Conservation (phyloP, 2,888 invertebrate genomes). For the Caenorhabditis auriculariae region DNA sequence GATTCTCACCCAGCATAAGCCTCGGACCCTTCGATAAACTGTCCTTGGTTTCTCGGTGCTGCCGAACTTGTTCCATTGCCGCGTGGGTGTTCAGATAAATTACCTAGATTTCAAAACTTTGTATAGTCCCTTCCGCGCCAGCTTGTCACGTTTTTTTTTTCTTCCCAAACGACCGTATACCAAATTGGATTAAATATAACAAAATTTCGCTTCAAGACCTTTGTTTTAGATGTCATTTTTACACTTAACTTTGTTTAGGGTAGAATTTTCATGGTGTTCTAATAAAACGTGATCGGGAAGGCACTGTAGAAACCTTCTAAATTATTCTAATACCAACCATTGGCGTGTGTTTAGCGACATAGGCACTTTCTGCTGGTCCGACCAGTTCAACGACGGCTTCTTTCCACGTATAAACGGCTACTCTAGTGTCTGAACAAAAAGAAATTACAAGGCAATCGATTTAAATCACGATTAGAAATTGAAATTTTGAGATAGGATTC, state of each 20-base stretch:
- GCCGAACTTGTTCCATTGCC: conserved; percentile 85
- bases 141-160: too few species aligned
- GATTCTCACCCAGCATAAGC: conserved; percentile 25
- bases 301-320: not conserved
- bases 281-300: too few species aligned
- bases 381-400: conserved; percentile 83
- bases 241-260: too few species aligned
- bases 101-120: conserved; percentile 33
- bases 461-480: too few species aligned
- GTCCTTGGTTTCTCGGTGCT: conserved; percentile 69
- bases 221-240: too few species aligned
- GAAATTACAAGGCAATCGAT: too few species aligned
- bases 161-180: too few species aligned
- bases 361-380: conserved; percentile 88
- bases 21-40: conserved; percentile 26
- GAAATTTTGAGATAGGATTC: conserved; percentile 1
- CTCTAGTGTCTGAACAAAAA: conserved; percentile 78
- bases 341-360: conserved; percentile 92
- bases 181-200: too few species aligned
- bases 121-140: too few species aligned
- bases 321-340: conserved; percentile 64
- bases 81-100: conserved; percentile 94
- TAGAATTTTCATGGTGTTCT: too few species aligned
- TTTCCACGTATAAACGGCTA: conserved; percentile 93
- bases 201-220: too few species aligned